Base-by-base conservation (phyloP, 2,797 vertebrate species). In the Dicrostonyx torquatus region DNA sequence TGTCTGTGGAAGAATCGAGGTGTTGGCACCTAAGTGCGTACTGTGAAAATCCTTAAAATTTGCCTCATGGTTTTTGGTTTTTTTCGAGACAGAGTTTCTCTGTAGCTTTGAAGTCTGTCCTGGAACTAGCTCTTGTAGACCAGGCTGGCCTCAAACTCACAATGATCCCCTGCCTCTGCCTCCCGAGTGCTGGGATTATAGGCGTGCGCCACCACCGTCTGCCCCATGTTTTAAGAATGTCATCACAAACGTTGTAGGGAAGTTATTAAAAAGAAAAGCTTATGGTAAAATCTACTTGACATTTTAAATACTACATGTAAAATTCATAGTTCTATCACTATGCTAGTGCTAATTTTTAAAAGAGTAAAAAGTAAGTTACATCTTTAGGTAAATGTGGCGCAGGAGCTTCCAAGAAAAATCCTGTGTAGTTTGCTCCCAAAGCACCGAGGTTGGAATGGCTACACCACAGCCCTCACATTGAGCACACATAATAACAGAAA, bases 251-350 rank as follows among this genome's bases (percentile, higher is more conserved):
- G 10, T 4, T 75, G 43, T 87, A 43, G 9, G 66, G 20, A 73
- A 92, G 64, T 73, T 4, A 87, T 58, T 89, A 84, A 12, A 80
- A 90, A 64, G 48, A 60, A 95, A 84, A 90, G 55, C 2, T 89
- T 77, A 93, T 55, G 5, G 58, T 6, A 96, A 91, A 90, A 90
- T n/a, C 60, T 89, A 84, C 48, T 66, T 10, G 22, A 80, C 31
- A 88, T 87, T 94, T 95, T 91, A 90, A 91, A 94, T 9, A 78
- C 10, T 88, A 79, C 37, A 75, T 40, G 18, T 80, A 70, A 91
- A 90, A n/a, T 92, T 88, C 62, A 80, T 85, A 87, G 94, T 66
- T 24, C 18, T 91, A 80, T 91, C 26, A 91, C 22, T 90, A 68
- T 70, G 29, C 1, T 29, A 60, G 31, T 70, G 0, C 87, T 68